phyloP scores from a whole-genome alignment of 2,797 vertebrate species.

The Crax fasciolata region DNA sequence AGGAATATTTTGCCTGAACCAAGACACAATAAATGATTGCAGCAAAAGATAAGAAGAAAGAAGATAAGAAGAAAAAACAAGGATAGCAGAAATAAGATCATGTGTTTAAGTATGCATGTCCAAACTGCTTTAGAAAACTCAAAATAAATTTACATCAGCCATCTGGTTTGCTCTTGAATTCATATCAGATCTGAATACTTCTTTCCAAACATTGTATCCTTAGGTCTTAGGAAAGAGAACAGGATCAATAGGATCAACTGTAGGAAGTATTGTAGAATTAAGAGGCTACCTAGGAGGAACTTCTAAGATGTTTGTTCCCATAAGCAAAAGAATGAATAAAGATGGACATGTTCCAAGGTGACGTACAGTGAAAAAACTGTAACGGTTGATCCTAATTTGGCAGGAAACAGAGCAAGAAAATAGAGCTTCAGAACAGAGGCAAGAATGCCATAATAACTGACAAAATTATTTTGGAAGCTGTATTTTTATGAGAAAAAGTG shows the following conservation, averaged over 20 bases:
- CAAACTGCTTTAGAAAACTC: background rate
- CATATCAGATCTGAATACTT: background rate
- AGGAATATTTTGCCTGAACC: background rate
- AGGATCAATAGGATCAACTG: background rate
- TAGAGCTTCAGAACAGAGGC: background rate
- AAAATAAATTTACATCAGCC: background rate
- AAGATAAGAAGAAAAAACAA: background rate
- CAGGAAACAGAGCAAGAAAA: background rate
- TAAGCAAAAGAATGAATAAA: background rate
- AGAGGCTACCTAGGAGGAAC: background rate
- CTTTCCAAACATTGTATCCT: background rate
- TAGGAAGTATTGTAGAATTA: background rate
- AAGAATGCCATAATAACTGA: background rate
- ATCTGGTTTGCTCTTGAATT: background rate
- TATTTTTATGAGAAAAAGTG: background rate
- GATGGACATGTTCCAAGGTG: background rate
- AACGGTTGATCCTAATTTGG: background rate
- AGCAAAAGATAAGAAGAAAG: background rate
- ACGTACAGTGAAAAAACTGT: background rate
- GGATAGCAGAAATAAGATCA: background rate
- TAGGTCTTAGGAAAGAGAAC: background rate
- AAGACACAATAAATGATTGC: background rate
- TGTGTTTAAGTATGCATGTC: background rate
- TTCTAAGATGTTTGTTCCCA: background rate
- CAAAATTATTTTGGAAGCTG: background rate